These are phyloP conservation scores for Lepidocolaptes lacrymiger DNA, from an alignment of 2,797 vertebrate genomes.

Conservation along the genomic window DNA sequence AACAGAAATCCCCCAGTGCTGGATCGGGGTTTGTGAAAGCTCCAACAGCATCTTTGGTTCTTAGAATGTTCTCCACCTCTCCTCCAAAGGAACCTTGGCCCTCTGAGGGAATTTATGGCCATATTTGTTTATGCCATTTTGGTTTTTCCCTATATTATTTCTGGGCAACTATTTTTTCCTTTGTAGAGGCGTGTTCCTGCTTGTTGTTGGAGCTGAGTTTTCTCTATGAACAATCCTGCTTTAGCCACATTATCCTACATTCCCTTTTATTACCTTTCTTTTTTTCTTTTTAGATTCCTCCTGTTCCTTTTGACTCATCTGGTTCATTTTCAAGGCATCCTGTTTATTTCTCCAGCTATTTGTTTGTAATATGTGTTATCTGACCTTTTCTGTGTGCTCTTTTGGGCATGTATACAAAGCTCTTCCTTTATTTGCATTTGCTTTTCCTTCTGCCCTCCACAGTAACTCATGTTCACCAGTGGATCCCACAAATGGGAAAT, in stretches of 20 bases:
- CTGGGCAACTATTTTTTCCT: neutral
- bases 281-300: neutral
- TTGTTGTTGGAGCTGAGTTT: neutral
- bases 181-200: neutral
- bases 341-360: constrained; percentile 48
- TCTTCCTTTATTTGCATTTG: constrained; percentile 49
- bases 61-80: neutral
- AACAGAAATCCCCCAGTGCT: neutral
- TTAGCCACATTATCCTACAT: neutral
- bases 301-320: constrained; percentile 7
- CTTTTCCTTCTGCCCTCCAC: neutral
- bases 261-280: neutral
- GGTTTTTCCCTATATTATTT: neutral
- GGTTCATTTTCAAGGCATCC: constrained; percentile 10
- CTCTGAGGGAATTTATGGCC: neutral
- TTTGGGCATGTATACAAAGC: constrained; percentile 27
- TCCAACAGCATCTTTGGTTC: neutral
- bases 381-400: neutral
- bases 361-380: neutral
- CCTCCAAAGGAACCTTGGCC: neutral
- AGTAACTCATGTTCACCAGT: neutral
- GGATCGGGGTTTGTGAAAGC: constrained; percentile 2
- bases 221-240: neutral
- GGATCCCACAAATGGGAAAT: neutral
- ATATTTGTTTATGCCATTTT: neutral